Evolutionary conservation across 2,888 invertebrate species (phyloP).

Genomic region (Horisme vitalbata): DNA sequence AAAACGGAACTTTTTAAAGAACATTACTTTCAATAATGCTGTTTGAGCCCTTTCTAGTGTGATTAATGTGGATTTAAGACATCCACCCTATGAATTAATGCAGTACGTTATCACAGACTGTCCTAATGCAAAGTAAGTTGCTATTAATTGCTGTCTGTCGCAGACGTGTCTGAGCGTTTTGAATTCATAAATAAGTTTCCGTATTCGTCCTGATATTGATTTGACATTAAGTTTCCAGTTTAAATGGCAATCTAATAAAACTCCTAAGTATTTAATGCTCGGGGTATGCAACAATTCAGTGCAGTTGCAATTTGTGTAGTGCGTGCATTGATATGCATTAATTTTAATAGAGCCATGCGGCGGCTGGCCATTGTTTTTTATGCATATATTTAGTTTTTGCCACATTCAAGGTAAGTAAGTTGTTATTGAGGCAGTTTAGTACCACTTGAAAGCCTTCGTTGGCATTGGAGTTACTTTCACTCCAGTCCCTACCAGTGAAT

Average conservation of each 20-base stretch:
- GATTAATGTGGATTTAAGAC: neutral
- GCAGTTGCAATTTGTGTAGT: no score
- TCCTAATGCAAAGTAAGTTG: neutral
- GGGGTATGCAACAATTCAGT: no score
- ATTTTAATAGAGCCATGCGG: no score
- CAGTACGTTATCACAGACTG: slow-evolving; percentile 11
- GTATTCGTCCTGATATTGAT: neutral
- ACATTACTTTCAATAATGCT: slow-evolving; percentile 2
- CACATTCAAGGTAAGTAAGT: slow-evolving; percentile 12
- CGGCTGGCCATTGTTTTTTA: no score
- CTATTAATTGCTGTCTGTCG: neutral
- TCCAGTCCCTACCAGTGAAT: slow-evolving; percentile 5
- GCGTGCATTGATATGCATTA: no score
- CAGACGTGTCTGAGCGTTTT: slow-evolving; percentile 3
- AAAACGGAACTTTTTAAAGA: neutral
- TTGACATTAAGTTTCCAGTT: slow-evolving; percentile 1
- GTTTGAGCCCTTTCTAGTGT: slow-evolving; percentile 3
- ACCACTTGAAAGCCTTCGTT: slow-evolving; percentile 5
- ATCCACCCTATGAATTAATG: slow-evolving; percentile 11
- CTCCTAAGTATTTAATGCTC: no score
- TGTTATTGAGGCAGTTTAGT: slow-evolving; percentile 5
- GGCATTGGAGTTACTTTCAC: slow-evolving; percentile 2
- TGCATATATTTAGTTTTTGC: no score
- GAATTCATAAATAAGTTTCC: slow-evolving; percentile 12
- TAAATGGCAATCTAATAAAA: no score